phyloP scores from a whole-genome alignment of 2,113 vertebrate genomes.

The Carassius carassius region DNA sequence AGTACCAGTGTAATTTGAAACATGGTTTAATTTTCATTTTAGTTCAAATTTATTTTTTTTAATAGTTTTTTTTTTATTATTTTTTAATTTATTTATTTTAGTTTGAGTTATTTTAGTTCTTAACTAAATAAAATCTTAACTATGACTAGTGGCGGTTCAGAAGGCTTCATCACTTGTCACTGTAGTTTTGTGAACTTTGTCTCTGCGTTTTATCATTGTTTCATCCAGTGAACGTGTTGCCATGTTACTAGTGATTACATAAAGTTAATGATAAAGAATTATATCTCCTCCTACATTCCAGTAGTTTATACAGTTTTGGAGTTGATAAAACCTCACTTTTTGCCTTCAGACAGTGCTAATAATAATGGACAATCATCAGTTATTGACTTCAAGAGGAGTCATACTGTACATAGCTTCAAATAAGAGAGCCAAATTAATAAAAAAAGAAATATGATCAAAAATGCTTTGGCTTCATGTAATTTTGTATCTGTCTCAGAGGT shows the following conservation, averaged over 20 bases:
- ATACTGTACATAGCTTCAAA: neutral
- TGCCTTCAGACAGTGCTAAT: neutral
- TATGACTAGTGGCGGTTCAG: slow-evolving; percentile 5
- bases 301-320: neutral
- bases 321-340: neutral
- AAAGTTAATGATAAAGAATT: slow-evolving; percentile 34
- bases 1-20: neutral
- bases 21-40: too few relatives aligned
- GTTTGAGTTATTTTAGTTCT: too few relatives aligned
- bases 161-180: slow-evolving; percentile 9
- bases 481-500: neutral
- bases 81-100: too few relatives aligned
- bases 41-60: too few relatives aligned
- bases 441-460: neutral
- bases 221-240: neutral
- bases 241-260: slow-evolving; percentile 18
- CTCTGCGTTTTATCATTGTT: neutral
- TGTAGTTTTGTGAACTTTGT: slow-evolving; percentile 39
- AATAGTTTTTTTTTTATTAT: too few relatives aligned
- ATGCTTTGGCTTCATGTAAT: neutral
- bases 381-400: neutral
- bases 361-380: neutral
- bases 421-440: neutral
- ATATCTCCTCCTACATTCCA: neutral
- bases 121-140: too few relatives aligned